These are phyloP conservation scores for Alosa alosa DNA, from an alignment of 2,113 vertebrate species.

Conservation along the genomic window DNA sequence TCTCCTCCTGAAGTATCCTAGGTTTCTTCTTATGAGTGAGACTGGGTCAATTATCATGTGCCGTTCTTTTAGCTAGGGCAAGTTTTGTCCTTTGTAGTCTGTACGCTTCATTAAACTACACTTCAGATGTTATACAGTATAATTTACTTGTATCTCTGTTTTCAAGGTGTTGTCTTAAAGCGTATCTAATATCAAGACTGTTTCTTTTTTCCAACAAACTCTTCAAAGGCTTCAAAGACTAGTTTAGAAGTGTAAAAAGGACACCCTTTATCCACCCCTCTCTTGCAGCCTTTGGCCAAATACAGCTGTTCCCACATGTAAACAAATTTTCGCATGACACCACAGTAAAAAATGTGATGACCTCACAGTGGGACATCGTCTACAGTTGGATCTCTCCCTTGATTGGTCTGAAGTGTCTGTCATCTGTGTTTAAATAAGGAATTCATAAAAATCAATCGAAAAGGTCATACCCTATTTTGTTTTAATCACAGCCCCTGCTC, in stretches of 20 bases:
- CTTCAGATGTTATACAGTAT: neutral
- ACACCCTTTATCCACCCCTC: constrained; percentile 2
- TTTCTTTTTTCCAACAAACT: constrained; percentile 38
- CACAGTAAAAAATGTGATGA: constrained; percentile 24
- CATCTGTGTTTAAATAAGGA: too few relatives aligned
- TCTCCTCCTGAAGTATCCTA: too few relatives aligned
- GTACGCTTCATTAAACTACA: neutral
- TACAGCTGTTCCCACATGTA: constrained; percentile 50
- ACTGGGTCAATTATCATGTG: neutral
- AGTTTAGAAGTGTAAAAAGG: constrained; percentile 40
- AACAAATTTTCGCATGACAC: constrained; percentile 34
- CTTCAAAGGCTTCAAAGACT: constrained; percentile 48
- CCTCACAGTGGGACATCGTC: neutral
- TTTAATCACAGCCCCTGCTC: constrained; percentile 18
- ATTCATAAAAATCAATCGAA: too few relatives aligned
- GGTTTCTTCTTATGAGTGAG: too few relatives aligned
- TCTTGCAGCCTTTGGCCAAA: constrained; percentile 34
- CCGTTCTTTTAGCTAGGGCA: neutral
- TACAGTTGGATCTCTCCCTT: neutral
- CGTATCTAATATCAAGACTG: neutral
- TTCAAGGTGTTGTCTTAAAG: constrained; percentile 17
- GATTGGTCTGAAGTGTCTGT: neutral
- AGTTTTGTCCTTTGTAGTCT: neutral
- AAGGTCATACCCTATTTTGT: too few relatives aligned
- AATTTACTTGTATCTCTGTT: constrained; percentile 24